phyloP scores from a whole-genome alignment of 1,140 invertebrate species.

The Paracyclopina nana region DNA sequence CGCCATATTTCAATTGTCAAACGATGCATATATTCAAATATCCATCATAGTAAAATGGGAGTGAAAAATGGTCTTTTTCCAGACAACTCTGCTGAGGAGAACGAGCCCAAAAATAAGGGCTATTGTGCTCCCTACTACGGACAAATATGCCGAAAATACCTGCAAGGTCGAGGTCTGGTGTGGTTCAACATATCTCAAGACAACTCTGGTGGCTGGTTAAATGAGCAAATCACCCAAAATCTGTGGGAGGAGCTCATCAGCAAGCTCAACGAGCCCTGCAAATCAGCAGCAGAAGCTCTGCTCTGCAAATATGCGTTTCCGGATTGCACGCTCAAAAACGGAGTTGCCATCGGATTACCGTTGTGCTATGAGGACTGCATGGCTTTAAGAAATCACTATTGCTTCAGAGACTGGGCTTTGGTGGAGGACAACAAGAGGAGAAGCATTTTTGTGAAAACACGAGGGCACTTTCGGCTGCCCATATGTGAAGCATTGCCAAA shows the following conservation, averaged over 20 bases:
- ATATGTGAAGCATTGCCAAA: background rate
- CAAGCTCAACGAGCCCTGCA: conserved; percentile 53
- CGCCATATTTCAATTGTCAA: background rate
- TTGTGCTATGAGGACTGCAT: conserved; percentile 14
- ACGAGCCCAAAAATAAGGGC: conserved; percentile 27
- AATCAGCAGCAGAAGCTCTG: conserved; percentile 46
- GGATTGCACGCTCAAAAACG: background rate
- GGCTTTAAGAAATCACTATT: conserved; percentile 4
- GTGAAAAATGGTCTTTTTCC: background rate
- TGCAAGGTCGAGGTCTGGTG: conserved; percentile 44
- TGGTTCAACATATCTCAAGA: conserved; percentile 51
- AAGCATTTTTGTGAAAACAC: background rate
- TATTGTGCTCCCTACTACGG: conserved; percentile 74
- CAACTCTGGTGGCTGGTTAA: conserved; percentile 44
- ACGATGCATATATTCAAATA: no score
- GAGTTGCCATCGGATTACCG: background rate
- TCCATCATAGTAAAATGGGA: no score
- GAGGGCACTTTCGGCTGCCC: conserved; percentile 11
- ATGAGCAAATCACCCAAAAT: conserved; percentile 57
- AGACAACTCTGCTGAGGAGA: background rate
- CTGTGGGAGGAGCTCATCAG: conserved; percentile 67
- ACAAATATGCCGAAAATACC: conserved; percentile 57
- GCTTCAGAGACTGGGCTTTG: conserved; percentile 1
- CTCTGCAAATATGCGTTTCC: conserved; percentile 11
- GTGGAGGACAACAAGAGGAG: conserved; percentile 2